Base-by-base conservation (phyloP, 35 echinoderm and acorn worm species). In the Apostichopus parvimensis region DNA sequence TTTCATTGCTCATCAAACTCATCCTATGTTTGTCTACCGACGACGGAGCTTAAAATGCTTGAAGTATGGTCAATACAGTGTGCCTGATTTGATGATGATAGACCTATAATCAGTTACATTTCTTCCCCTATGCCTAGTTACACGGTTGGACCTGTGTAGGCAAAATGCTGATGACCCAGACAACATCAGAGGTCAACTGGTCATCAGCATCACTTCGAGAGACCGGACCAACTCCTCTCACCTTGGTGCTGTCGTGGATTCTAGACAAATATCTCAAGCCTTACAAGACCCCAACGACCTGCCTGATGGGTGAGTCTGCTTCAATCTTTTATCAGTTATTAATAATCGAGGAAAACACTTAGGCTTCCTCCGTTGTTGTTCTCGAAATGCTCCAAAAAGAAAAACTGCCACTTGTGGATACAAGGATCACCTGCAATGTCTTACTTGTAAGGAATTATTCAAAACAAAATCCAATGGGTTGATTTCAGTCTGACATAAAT, bases 151-250 rank as follows among this genome's bases (percentile, higher is more conserved):
- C 92, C 78, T 99, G 57, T 96, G 95, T 53, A 99, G 96, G 85
- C 93, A 94, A 34, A 96, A 92, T 54, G 95, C 97, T 8, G 97
- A 99, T 58, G 97, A 99, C 79, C 88, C 85, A 11, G 97, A 99
- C 73, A 99, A 93, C 64, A 95, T 99, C 56, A 83, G 97, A n/a
- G 97, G 97, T 61, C 97, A 99, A 87, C 94, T 99, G 15, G 97
- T 99, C 80, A 99, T 99, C 77, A 99, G 97, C 78, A 90, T 99
- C 11, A 95, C 95, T 24, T 99, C 97, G 10, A 78, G 92, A 57
- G 97, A 99, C 72, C 87, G 97, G 81, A 93, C 91, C 22, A 91
- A 90, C 68, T 89, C 88, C 7, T 93, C 96, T 8, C 92, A 77
- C 6, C 92, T 93, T 20, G 94, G 96, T 65, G 95, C 94, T 17